Base-by-base conservation (phyloP, 2,113 vertebrate species). In the Pseudolaguvia tuberculata region DNA sequence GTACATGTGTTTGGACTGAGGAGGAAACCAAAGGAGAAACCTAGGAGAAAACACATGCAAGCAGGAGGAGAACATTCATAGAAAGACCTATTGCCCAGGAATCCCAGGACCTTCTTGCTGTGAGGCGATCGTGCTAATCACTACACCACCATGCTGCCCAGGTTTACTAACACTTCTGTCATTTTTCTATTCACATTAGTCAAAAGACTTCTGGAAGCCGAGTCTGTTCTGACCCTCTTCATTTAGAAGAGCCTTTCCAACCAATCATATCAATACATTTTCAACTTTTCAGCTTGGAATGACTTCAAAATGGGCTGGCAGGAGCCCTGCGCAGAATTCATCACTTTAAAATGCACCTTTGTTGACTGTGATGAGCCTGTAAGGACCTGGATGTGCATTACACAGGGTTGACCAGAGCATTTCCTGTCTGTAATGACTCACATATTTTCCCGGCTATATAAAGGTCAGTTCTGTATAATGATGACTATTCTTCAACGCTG, bases 391-490 rank as follows among this genome's bases (percentile, higher is more conserved):
- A 50, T 80, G 51, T 18, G 17, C 59, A 52, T 31, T 5, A 12
- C n/a, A 63, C 67, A 65, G 35, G 51, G 70, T 72, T 78, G 76
- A 59, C 68, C 77, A 67, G 56, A 29, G 67, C 73, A 75, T 12
- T 35, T 72, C 66, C 57, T 61, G 72, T 63, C 53, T 56, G 35
- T 78, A 81, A 81, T 75, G 29, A 21, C 72, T 69, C 76, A 55
- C 35, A 57, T 11, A 35, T 66, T 75, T 78, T 75, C 59, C 80
- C 50, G 55, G 70, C 76, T 68, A 75, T 76, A 55, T 72, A 81
- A 72, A 69, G 73, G 68, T 72, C 55, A 68, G 55, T 59, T 57
- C 25, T 7, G 58, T 61, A 27, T 81, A 81, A 78, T 81, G 80
- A 61, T 70, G 21, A 48, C 45, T 61, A 78, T 81, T 67, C 68